phyloP scores from a whole-genome alignment of 2,797 vertebrate genomes.

The Phoxinus dragarum region DNA sequence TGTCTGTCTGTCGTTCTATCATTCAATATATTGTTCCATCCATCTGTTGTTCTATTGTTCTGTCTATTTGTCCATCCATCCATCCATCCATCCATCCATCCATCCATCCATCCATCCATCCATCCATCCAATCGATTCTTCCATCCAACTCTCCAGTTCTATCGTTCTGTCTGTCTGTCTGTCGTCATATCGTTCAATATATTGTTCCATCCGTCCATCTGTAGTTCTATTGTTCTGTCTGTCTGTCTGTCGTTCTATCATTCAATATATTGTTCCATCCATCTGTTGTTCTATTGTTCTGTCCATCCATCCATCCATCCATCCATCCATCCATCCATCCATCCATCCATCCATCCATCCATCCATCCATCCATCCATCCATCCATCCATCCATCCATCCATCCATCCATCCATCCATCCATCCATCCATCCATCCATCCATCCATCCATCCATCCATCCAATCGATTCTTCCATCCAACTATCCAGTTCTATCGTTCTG shows the following conservation, averaged over 20 bases:
- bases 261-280: background rate
- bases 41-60: background rate
- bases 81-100: too few species aligned
- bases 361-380: background rate
- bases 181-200: background rate
- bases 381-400: background rate
- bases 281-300: background rate
- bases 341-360: background rate
- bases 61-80: background rate
- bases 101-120: too few species aligned
- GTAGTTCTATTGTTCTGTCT: too few species aligned
- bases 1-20: background rate
- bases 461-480: too few species aligned
- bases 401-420: too few species aligned
- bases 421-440: too few species aligned
- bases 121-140: too few species aligned
- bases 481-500: too few species aligned
- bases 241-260: background rate
- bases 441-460: too few species aligned
- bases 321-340: background rate
- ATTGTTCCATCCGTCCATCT: too few species aligned
- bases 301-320: background rate
- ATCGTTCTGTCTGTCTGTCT: background rate
- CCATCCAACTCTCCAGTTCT: too few species aligned
- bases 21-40: background rate